These are phyloP conservation scores for Nebria brevicollis DNA, from an alignment of 2,888 invertebrate genomes.

Conservation along the genomic window DNA sequence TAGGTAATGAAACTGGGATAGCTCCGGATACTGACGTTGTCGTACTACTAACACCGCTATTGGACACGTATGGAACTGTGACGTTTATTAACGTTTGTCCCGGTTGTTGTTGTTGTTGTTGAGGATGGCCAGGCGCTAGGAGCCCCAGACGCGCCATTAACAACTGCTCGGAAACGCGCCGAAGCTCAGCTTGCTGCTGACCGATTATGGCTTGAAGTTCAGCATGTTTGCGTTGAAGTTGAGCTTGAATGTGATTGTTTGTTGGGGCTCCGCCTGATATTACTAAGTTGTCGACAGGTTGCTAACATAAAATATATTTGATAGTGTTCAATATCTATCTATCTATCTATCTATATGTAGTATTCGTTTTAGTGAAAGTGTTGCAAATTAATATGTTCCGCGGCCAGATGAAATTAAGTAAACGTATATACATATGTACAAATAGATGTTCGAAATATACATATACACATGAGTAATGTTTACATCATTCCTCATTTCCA, in stretches of 20 bases:
- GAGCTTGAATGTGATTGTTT: slow-evolving; percentile 69
- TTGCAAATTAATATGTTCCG: too few species aligned
- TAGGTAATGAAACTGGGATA: slow-evolving; percentile 51
- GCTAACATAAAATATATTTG: slow-evolving; percentile 36
- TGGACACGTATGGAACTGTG: slow-evolving; percentile 54
- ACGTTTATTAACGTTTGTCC: slow-evolving; percentile 46
- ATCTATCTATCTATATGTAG: neutral
- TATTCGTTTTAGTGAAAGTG: neutral
- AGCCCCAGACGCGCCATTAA: slow-evolving; percentile 83
- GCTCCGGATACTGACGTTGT: slow-evolving; percentile 55
- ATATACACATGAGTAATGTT: too few species aligned
- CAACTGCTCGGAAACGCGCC: slow-evolving; percentile 87
- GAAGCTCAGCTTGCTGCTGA: slow-evolving; percentile 86
- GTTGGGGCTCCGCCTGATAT: slow-evolving; percentile 67
- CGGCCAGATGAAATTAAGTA: too few species aligned
- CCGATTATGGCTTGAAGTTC: slow-evolving; percentile 86
- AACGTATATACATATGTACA: too few species aligned
- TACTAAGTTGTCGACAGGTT: slow-evolving; percentile 62
- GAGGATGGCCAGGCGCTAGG: slow-evolving; percentile 56
- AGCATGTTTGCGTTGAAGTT: slow-evolving; percentile 84
- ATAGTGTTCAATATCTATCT: neutral
- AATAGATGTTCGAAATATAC: too few species aligned
- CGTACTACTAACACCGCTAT: slow-evolving; percentile 60
- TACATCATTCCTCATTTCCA: too few species aligned
- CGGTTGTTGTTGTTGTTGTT: slow-evolving; percentile 50